These are phyloP conservation scores for Drosophila mauritiana DNA, from an alignment of 1,140 invertebrate genomes.

Conservation along the genomic window DNA sequence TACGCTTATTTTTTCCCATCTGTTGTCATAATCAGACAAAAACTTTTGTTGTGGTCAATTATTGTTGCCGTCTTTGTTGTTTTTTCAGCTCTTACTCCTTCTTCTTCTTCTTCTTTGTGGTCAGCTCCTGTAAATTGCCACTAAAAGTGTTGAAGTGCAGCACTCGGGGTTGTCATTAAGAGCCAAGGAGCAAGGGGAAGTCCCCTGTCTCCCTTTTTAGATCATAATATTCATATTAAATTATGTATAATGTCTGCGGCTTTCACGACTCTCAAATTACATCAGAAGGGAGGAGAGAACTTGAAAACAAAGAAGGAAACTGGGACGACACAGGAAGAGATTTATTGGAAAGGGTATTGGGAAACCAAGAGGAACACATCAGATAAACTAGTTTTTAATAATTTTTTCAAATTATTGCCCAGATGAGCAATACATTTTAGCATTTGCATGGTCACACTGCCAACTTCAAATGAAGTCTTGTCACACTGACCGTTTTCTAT, in stretches of 20 bases:
- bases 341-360: constrained; percentile 10
- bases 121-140: constrained; percentile 82
- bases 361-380: constrained; percentile 1
- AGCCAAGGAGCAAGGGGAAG: constrained; percentile 1
- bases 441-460: background rate
- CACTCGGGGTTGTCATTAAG: constrained; percentile 75
- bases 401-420: too few species aligned
- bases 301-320: constrained; percentile 9
- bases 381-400: background rate
- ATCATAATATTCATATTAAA: constrained; percentile 81
- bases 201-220: constrained; percentile 19
- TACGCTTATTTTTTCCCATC: constrained; percentile 7
- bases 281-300: constrained; percentile 30
- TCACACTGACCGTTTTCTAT: background rate
- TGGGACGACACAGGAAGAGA: constrained; percentile 18
- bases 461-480: background rate
- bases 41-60: constrained; percentile 67
- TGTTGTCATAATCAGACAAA: constrained; percentile 71
- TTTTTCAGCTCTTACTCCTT: constrained; percentile 3
- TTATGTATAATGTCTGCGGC: constrained; percentile 73
- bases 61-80: constrained; percentile 41
- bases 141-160: constrained; percentile 80
- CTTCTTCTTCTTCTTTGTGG: constrained; percentile 54
- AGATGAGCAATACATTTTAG: background rate
- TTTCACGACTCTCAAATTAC: constrained; percentile 80